Conservation (phyloP, 2,113 vertebrate genomes). For the Fregata magnificens region DNA sequence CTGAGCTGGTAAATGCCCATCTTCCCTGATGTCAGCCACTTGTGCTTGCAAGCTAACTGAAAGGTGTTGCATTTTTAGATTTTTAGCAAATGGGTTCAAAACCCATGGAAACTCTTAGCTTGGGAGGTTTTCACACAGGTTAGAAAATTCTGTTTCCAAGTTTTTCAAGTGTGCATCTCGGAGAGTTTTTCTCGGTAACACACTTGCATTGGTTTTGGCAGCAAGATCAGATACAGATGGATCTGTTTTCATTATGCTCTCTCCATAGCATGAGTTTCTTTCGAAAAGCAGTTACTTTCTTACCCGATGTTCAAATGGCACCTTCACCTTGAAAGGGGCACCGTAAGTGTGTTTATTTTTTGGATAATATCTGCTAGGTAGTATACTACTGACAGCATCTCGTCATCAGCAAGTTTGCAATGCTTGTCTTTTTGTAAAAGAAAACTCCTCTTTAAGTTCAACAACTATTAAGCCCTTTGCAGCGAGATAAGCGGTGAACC, state of each 20-base stretch:
- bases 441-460: background rate
- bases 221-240: background rate
- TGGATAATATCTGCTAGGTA: background rate
- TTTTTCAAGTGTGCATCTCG: background rate
- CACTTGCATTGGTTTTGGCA: background rate
- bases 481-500: background rate
- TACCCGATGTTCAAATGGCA: background rate
- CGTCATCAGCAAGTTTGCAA: background rate
- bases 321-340: background rate
- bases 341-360: background rate
- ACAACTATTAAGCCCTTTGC: background rate
- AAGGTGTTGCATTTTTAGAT: background rate
- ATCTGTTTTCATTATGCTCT: background rate
- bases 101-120: background rate
- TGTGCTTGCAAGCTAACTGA: background rate
- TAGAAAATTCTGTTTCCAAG: background rate
- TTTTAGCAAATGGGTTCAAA: background rate
- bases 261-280: background rate
- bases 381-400: background rate
- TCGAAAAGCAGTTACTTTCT: background rate
- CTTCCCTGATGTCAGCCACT: background rate
- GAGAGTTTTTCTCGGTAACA: background rate
- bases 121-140: background rate
- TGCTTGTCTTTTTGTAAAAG: background rate
- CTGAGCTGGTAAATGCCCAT: background rate